These are phyloP conservation scores for Syngnathoides biaculeatus DNA, from an alignment of 2,113 vertebrate species.

Conservation along the genomic window DNA sequence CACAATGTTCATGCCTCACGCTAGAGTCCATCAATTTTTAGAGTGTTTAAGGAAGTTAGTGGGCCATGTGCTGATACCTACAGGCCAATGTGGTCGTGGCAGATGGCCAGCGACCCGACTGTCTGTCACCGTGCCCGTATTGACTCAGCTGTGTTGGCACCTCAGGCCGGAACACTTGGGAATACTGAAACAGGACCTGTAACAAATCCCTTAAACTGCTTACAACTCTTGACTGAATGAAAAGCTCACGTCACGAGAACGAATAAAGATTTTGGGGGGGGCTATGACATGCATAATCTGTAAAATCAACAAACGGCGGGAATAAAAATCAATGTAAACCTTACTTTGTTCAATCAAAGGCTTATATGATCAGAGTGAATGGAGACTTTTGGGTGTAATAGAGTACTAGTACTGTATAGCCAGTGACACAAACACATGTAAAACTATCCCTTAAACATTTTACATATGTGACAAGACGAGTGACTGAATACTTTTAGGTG, in stretches of 20 bases:
- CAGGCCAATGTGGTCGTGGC: conserved; percentile 41
- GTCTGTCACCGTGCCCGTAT: conserved; percentile 7
- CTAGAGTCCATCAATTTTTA: background rate
- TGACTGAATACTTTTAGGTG: no score
- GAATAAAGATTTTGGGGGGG: background rate
- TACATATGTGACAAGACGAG: no score
- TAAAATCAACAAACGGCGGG: background rate
- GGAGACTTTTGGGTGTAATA: no score
- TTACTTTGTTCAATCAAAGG: no score
- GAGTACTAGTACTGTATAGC: no score
- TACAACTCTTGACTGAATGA: background rate
- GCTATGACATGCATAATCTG: background rate
- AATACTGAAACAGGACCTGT: conserved; percentile 5
- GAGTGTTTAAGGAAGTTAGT: background rate
- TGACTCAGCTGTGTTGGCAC: conserved; percentile 22
- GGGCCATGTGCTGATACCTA: conserved; percentile 51
- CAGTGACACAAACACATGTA: no score
- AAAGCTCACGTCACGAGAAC: no score
- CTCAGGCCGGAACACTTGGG: background rate
- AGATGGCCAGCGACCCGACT: conserved; percentile 29
- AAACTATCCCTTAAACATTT: no score
- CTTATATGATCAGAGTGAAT: no score
- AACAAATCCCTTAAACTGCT: conserved; percentile 3
- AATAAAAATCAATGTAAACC: background rate
- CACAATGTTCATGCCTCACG: background rate